Base-by-base conservation (phyloP, 2,797 vertebrate species). In the Pogoniulus pusillus region DNA sequence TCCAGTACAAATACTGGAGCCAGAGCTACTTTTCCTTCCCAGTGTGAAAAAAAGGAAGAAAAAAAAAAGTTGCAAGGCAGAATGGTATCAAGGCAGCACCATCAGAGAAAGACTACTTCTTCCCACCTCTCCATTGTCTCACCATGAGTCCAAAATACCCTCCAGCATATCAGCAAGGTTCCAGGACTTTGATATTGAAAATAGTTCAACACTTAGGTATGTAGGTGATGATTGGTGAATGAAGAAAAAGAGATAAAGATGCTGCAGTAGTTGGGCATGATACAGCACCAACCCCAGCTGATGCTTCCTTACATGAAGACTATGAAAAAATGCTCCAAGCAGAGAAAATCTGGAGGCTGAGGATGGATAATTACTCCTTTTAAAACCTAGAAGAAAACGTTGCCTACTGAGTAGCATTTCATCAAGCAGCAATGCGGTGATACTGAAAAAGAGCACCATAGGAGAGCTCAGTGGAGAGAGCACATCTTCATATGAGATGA, bases 1-100 rank as follows among this genome's bases (percentile, higher is more conserved):
- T 91, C 63, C 55, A 72, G 59, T 35, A 90, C 73, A 94, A 94
- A 92, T 81, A 87, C 0, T 78, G 11, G 39, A 88, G 74, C 7
- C 58, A 68, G 16, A 68, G 41, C 45, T 90, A 63, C 82, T 90
- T 59, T 82, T 70, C 9, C 26, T 64, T 57, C 13, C 10, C 57
- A 12, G 20, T 70, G 51, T 9, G 32, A 24, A 41, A 41, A 19
- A n/a, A 19, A 60, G 37, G 49, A 29, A 35, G 27, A 17, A 17
- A 12, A 30, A 51, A 34, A 29, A 45, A 58, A 29, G 2, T 37
- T 73, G 26, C 20, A 57, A 86, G 68, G 39, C 15, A 63, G 68
- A 27, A 37, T 35, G 6, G 82, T 88, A 90, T 71, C 49, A 55
- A 32, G 58, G 39, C 27, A 69, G 73, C 16, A 16, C 30, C 62